Conservation (phyloP, 2,113 vertebrate genomes). For the Lepidothrix coronata region DNA sequence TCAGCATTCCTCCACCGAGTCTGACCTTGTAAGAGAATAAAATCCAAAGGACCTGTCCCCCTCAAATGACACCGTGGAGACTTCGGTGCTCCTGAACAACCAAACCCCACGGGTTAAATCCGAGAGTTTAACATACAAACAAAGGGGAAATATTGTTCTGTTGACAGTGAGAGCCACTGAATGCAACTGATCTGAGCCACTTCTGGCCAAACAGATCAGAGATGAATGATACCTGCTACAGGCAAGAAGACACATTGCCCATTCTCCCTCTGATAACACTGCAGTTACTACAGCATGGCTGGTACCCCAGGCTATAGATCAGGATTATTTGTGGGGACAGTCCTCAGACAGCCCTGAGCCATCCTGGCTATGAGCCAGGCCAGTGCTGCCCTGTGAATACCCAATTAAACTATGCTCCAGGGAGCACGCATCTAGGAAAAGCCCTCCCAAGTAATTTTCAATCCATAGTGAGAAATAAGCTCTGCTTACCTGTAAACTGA, state of each 20-base stretch:
- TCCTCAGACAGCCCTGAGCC: neutral
- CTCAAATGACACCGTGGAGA: neutral
- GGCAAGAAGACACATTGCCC: neutral
- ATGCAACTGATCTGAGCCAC: neutral
- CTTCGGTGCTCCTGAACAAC: neutral
- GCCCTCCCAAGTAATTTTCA: neutral
- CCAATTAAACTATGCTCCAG: neutral
- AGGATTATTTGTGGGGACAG: neutral
- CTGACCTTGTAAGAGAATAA: conserved; percentile 2
- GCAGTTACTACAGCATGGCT: neutral
- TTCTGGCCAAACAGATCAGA: neutral
- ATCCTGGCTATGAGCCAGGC: neutral
- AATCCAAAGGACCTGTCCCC: neutral
- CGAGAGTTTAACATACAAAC: neutral
- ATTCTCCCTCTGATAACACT: neutral
- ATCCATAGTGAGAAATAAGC: neutral
- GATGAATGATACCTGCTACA: neutral
- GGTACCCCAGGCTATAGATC: neutral
- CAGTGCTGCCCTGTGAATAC: neutral
- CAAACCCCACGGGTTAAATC: neutral
- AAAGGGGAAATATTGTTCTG: neutral
- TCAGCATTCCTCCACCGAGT: conserved; percentile 7
- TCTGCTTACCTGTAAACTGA: neutral
- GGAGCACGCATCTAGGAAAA: neutral
- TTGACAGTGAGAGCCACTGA: neutral